phyloP scores from a whole-genome alignment of 2,888 invertebrate genomes.

The Drosophila phalerata region DNA sequence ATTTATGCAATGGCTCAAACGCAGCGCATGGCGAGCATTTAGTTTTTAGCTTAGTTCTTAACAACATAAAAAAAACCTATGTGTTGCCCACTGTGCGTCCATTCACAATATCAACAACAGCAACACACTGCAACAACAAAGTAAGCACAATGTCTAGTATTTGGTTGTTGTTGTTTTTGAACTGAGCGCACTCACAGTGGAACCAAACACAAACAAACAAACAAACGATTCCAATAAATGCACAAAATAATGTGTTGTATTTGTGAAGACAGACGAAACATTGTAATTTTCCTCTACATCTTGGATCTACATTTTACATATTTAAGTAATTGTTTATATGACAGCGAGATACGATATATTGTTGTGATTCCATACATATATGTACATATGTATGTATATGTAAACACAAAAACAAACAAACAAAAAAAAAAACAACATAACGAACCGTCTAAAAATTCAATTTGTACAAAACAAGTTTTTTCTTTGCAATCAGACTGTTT shows the following conservation, averaged over 20 bases:
- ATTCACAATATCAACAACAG: constrained; percentile 23
- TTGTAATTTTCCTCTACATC: constrained; percentile 34
- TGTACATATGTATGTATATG: not conserved
- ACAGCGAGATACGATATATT: constrained; percentile 37
- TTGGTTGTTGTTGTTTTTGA: constrained; percentile 34
- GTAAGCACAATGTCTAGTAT: constrained; percentile 54
- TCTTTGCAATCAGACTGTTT: constrained; percentile 37
- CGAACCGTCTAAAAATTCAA: constrained; percentile 38
- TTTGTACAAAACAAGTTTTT: constrained; percentile 46
- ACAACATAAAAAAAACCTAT: constrained; percentile 49
- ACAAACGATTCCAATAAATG: constrained; percentile 80
- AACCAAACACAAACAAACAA: constrained; percentile 56
- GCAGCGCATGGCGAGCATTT: constrained; percentile 72
- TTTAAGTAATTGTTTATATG: constrained; percentile 44
- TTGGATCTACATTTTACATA: constrained; percentile 24
- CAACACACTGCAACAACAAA: constrained; percentile 21
- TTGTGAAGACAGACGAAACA: constrained; percentile 64
- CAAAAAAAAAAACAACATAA: constrained; percentile 10
- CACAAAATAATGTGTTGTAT: constrained; percentile 80
- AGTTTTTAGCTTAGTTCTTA: constrained; percentile 81
- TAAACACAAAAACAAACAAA: not conserved
- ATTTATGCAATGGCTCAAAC: constrained; percentile 10
- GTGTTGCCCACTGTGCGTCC: constrained; percentile 45
- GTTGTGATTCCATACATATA: constrained; percentile 36
- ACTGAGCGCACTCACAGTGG: constrained; percentile 30